Conservation (phyloP, 2,888 invertebrate genomes). For the Palloptera scutellata region DNA sequence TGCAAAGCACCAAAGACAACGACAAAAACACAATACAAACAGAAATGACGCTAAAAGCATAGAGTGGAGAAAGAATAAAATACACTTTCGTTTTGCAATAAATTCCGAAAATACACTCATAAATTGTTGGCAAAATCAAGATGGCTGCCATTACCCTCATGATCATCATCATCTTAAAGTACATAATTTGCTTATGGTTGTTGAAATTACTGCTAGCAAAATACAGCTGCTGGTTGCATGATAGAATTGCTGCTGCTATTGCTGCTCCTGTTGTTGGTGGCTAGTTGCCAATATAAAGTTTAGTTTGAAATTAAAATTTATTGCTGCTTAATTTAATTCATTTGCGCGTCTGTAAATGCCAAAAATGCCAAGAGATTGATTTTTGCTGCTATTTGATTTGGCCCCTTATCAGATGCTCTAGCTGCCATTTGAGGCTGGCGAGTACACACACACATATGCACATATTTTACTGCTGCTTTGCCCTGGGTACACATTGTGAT, state of each 20-base stretch:
- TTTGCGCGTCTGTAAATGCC: constrained; percentile 41
- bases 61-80: constrained; percentile 1
- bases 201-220: constrained; percentile 13
- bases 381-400: constrained; percentile 45
- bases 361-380: constrained; percentile 46
- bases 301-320: constrained; percentile 49
- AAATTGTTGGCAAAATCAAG: constrained; percentile 23
- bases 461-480: background rate
- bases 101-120: constrained; percentile 20
- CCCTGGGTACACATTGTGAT: constrained; percentile 18
- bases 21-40: constrained; percentile 5
- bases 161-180: too few relatives aligned
- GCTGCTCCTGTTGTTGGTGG: constrained; percentile 33
- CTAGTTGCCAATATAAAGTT: constrained; percentile 45
- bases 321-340: constrained; percentile 53
- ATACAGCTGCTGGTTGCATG: background rate
- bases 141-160: constrained; percentile 21
- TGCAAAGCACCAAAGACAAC: constrained; percentile 1
- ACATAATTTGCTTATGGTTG: too few relatives aligned
- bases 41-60: background rate
- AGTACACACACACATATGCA: too few relatives aligned
- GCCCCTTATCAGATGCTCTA: constrained; percentile 28
- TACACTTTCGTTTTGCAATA: constrained; percentile 5
- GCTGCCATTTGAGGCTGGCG: background rate
- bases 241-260: too few relatives aligned